A percentile compares a stretch with the other conserved stretches of the same genome.
These are phyloP conservation scores for Macroramphosus scolopax DNA, from an alignment of 2,797 vertebrate species.

Conservation along the genomic window DNA sequence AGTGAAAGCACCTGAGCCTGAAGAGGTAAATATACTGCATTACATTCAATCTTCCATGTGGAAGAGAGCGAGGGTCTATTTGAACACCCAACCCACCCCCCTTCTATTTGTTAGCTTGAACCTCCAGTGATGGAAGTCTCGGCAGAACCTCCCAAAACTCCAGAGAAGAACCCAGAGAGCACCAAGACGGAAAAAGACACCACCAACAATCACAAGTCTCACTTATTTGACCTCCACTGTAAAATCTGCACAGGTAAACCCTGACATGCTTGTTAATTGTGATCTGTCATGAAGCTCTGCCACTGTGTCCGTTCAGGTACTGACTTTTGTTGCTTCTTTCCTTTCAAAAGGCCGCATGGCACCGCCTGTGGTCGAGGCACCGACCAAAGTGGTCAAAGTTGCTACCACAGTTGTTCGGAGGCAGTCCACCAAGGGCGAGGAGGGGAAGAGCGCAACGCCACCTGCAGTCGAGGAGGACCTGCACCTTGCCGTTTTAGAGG, in stretches of 20 bases:
- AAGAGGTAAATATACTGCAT: constrained; percentile 77
- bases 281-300: neutral
- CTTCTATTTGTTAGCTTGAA: constrained; percentile 75
- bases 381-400: constrained; percentile 92
- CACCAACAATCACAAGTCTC: constrained; percentile 92
- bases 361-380: constrained; percentile 89
- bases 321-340: neutral
- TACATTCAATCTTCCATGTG: no score
- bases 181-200: constrained; percentile 84
- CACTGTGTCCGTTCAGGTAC: no score
- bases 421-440: constrained; percentile 85
- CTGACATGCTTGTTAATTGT: neutral
- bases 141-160: constrained; percentile 75
- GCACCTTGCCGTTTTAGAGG: constrained; percentile 85
- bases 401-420: constrained; percentile 88
- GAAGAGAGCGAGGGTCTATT: no score
- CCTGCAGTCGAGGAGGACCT: constrained; percentile 80
- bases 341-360: constrained; percentile 88
- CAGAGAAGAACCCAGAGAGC: constrained; percentile 80
- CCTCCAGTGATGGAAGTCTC: constrained; percentile 76
- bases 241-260: constrained; percentile 97
- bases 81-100: no score
- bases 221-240: constrained; percentile 97
- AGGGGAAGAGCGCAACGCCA: constrained; percentile 76
- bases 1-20: constrained; percentile 85